phyloP scores from a whole-genome alignment of 1,140 invertebrate species.

The Nixonia krombeini region DNA sequence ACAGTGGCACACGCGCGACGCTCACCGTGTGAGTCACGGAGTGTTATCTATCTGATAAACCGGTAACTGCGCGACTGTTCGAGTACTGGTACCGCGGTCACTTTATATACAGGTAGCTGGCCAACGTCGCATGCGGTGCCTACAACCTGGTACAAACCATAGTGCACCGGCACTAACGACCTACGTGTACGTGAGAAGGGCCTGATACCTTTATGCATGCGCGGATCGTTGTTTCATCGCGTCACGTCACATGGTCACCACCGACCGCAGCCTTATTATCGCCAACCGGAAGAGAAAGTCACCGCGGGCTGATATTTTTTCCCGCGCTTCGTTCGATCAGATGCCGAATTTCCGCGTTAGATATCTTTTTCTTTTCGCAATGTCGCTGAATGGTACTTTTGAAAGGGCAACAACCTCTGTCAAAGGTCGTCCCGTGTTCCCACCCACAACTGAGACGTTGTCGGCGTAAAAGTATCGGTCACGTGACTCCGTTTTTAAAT shows the following conservation, averaged over 20 bases:
- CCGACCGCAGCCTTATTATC: constrained; percentile 30
- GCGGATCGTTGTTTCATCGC: constrained; percentile 22
- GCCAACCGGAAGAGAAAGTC: constrained; percentile 52
- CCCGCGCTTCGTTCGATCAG: too few species aligned
- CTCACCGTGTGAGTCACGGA: constrained; percentile 16
- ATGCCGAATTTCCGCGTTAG: too few species aligned
- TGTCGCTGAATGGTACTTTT: too few species aligned
- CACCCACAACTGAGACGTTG: too few species aligned
- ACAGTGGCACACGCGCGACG: constrained; percentile 2
- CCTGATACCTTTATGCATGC: constrained; percentile 27
- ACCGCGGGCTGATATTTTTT: too few species aligned
- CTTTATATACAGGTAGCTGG: constrained; percentile 38
- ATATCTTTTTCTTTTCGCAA: too few species aligned
- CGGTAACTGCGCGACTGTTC: constrained; percentile 48
- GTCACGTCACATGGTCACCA: constrained; percentile 40
- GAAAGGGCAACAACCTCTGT: background rate
- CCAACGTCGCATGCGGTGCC: background rate
- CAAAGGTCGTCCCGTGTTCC: too few species aligned
- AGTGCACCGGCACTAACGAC: constrained; percentile 3
- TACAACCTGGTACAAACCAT: background rate
- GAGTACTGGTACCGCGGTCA: constrained; percentile 43
- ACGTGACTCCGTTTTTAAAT: too few species aligned
- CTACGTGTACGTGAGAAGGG: constrained; percentile 4
- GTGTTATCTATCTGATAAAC: constrained; percentile 49
- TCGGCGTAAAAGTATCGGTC: too few species aligned